Percentiles rank a stretch among this genome's conserved stretches.
Conservation (phyloP, 2,113 vertebrate genomes). For the rat (Rattus norvegicus) region DNA sequence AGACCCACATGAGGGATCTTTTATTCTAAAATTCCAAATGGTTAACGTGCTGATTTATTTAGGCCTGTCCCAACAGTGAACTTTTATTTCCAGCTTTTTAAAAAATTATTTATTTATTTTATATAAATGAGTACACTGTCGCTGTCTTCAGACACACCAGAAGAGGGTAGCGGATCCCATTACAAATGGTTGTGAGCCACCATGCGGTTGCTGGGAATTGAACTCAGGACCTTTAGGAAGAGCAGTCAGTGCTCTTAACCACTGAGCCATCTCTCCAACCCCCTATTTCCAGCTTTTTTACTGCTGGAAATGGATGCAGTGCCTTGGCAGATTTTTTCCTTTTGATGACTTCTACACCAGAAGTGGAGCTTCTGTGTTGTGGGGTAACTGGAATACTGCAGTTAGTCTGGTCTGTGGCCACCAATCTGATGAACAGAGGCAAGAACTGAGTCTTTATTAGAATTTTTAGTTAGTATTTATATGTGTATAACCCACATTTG, state of each 20-base stretch:
- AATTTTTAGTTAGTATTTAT: neutral
- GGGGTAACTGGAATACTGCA: neutral
- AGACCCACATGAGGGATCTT: neutral
- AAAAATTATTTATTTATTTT: too few relatives aligned
- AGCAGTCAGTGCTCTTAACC: too few relatives aligned
- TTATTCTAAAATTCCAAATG: conserved; percentile 18
- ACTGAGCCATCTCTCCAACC: too few relatives aligned
- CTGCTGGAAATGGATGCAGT: neutral
- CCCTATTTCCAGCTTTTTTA: neutral
- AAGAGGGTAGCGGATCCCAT: too few relatives aligned
- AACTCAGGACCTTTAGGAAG: too few relatives aligned
- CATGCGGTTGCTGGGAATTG: too few relatives aligned
- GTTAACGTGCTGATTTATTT: neutral
- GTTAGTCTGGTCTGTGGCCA: neutral
- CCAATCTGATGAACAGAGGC: neutral
- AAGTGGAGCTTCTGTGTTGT: neutral
- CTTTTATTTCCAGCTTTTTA: neutral
- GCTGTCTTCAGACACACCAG: too few relatives aligned
- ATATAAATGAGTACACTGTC: too few relatives aligned
- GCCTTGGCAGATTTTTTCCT: neutral
- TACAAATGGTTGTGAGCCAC: too few relatives aligned
- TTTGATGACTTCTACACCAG: neutral
- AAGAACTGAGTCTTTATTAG: neutral
- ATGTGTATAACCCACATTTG: neutral
- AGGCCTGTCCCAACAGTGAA: neutral